Evolutionary conservation across 2,888 invertebrate species (phyloP).

Genomic region (Tiliacea citrago): DNA sequence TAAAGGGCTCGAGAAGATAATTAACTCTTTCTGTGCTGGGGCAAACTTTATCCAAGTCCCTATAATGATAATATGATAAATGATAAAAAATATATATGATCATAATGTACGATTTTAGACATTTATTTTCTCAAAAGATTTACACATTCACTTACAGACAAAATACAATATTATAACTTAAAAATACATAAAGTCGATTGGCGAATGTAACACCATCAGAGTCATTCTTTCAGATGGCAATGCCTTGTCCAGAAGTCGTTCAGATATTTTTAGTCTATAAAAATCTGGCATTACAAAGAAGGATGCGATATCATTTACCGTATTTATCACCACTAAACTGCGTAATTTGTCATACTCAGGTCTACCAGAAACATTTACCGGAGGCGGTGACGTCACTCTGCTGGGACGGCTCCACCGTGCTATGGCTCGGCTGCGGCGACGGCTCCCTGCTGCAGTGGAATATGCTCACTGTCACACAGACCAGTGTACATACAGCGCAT

Average conservation of each 20-base stretch:
- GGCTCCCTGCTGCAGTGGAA: constrained; percentile 89
- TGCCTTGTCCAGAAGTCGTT: not conserved
- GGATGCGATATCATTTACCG: not conserved
- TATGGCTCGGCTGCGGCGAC: constrained; percentile 88
- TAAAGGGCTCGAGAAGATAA: too few relatives aligned
- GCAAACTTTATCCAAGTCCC: too few relatives aligned
- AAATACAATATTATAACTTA: too few relatives aligned
- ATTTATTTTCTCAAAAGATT: too few relatives aligned
- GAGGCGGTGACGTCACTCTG: constrained; percentile 82
- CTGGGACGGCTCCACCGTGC: constrained; percentile 83
- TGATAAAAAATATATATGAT: too few relatives aligned
- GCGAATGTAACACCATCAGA: too few relatives aligned
- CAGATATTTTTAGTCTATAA: not conserved
- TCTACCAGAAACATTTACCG: constrained; percentile 86
- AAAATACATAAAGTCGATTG: too few relatives aligned
- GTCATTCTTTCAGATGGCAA: not conserved
- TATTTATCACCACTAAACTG: too few relatives aligned
- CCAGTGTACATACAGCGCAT: constrained; percentile 90
- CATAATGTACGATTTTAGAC: too few relatives aligned
- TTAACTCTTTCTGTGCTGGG: too few relatives aligned
- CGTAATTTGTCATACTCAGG: constrained; percentile 70
- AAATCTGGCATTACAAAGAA: not conserved
- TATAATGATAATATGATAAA: too few relatives aligned
- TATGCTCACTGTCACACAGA: constrained; percentile 85
- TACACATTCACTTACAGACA: too few relatives aligned